Conservation (phyloP, 2,113 vertebrate genomes). For the Eubucco bourcierii region DNA sequence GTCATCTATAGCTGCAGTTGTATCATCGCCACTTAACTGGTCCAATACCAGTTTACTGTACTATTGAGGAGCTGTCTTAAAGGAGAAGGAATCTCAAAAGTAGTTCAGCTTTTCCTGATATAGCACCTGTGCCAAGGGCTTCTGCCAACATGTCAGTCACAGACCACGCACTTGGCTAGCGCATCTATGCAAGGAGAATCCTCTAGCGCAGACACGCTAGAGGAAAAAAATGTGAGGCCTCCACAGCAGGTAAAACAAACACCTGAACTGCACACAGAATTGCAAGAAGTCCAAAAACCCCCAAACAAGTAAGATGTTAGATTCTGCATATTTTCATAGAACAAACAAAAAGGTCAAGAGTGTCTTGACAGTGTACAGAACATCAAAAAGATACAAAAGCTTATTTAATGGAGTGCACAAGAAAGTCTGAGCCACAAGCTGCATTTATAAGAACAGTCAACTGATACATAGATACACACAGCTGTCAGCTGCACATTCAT, state of each 20-base stretch:
- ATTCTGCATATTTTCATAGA: not conserved
- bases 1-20: not conserved
- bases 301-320: not conserved
- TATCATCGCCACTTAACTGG: not conserved
- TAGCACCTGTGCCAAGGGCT: conserved; percentile 25
- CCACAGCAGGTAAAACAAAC: not conserved
- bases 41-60: not conserved
- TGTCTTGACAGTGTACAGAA: not conserved
- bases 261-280: not conserved
- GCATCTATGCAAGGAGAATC: not conserved
- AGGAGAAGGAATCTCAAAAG: not conserved
- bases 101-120: not conserved
- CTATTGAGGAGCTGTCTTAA: not conserved
- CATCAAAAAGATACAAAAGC: not conserved
- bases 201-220: not conserved
- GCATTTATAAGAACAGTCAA: not conserved
- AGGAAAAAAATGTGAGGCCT: not conserved
- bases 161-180: not conserved
- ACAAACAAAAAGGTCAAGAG: not conserved
- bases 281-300: not conserved
- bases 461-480: not conserved
- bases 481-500: not conserved
- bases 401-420: not conserved
- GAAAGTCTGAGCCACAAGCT: not conserved
- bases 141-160: conserved; percentile 23